phyloP scores from a whole-genome alignment of 1,140 invertebrate species.

The Heliconius nattereri region DNA sequence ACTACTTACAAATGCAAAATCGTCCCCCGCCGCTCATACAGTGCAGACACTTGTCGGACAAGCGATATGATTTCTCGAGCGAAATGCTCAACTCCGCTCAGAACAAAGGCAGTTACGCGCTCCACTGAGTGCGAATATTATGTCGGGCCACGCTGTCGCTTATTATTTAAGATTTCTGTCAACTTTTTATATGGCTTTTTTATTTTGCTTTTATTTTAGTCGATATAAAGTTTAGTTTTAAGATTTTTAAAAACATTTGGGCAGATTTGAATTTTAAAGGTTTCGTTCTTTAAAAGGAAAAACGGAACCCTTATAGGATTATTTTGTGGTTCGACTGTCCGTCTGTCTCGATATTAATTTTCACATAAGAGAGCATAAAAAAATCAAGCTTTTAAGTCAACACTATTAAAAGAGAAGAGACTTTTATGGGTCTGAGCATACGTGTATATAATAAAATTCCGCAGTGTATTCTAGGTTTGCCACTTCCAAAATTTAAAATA shows the following conservation, averaged over 20 bases:
- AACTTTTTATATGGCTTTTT: not conserved
- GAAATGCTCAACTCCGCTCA: slow-evolving; percentile 39
- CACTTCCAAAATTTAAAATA: too few species aligned
- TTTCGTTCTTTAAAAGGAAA: too few species aligned
- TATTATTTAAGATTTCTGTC: slow-evolving; percentile 3
- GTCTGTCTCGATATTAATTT: too few species aligned
- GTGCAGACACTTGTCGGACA: slow-evolving; percentile 27
- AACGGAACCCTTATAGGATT: too few species aligned
- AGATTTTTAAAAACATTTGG: not conserved
- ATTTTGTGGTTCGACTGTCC: too few species aligned
- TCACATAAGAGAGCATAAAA: too few species aligned
- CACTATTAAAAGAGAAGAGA: too few species aligned
- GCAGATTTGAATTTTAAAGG: too few species aligned
- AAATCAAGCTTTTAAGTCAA: too few species aligned
- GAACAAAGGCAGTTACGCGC: slow-evolving; percentile 49
- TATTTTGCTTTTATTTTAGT: not conserved
- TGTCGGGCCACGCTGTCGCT: slow-evolving; percentile 3
- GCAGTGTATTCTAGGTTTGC: too few species aligned
- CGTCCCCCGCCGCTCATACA: slow-evolving; percentile 19
- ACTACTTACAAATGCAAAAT: slow-evolving; percentile 23
- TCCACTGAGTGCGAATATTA: slow-evolving; percentile 38
- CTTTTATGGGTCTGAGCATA: too few species aligned
- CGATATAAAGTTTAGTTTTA: not conserved
- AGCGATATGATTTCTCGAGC: slow-evolving; percentile 44
- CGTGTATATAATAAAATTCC: too few species aligned